These are phyloP conservation scores for Aselliscus stoliczkanus DNA, from an alignment of 2,797 vertebrate species.

Conservation along the genomic window DNA sequence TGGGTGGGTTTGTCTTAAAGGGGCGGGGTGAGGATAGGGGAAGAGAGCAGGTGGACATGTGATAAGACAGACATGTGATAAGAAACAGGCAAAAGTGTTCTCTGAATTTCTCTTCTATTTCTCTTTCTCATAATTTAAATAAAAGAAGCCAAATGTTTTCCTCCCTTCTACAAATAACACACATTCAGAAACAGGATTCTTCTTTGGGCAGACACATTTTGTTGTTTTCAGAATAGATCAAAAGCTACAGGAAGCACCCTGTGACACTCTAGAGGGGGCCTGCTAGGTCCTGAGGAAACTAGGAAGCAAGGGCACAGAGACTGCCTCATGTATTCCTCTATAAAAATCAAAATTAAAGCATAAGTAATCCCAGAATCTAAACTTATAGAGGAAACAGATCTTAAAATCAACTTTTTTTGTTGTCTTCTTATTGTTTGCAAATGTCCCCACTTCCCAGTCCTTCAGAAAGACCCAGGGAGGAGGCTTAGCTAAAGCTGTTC, in stretches of 20 bases:
- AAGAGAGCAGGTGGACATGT: background rate
- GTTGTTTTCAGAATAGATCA: background rate
- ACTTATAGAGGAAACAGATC: background rate
- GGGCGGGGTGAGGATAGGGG: background rate
- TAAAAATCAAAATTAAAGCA: background rate
- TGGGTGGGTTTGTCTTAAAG: background rate
- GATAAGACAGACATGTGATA: background rate
- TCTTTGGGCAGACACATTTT: background rate
- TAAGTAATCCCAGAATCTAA: background rate
- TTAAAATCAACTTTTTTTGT: background rate
- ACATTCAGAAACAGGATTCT: background rate
- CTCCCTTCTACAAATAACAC: background rate
- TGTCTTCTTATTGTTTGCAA: background rate
- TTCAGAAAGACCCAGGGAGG: background rate
- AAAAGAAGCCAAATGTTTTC: background rate
- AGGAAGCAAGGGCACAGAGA: background rate
- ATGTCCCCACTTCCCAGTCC: background rate
- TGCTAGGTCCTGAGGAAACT: background rate
- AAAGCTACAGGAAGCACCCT: background rate
- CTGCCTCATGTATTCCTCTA: background rate
- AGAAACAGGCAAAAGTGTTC: background rate
- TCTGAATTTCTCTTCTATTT: background rate
- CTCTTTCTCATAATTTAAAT: background rate
- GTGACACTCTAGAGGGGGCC: background rate
- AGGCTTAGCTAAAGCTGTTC: background rate